A percentile compares a stretch with the other conserved stretches of the same genome.
These are phyloP conservation scores for Grammomys surdaster DNA, from an alignment of 2,113 vertebrate species.

Conservation along the genomic window DNA sequence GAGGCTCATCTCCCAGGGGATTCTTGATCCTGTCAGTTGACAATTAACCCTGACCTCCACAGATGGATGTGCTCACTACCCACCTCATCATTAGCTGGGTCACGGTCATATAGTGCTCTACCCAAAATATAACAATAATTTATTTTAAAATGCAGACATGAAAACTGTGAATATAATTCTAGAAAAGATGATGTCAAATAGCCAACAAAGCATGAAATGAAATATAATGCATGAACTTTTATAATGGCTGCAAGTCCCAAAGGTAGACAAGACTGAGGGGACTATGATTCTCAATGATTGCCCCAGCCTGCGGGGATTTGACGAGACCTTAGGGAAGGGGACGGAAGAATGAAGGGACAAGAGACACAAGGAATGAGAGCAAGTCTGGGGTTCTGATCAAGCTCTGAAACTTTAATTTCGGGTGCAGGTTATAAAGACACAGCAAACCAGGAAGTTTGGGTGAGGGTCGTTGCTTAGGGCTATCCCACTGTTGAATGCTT, in stretches of 20 bases:
- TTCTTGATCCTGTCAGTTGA: background rate
- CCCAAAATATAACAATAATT: background rate
- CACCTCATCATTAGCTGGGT: background rate
- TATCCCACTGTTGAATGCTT: too few species aligned
- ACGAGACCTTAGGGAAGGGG: too few species aligned
- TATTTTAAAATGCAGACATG: background rate
- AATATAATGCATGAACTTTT: background rate
- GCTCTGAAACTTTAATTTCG: too few species aligned
- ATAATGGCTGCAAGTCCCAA: background rate
- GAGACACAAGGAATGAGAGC: too few species aligned
- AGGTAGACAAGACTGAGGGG: background rate
- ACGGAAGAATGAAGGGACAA: too few species aligned
- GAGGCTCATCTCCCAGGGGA: background rate
- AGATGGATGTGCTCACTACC: background rate
- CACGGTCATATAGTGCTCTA: too few species aligned
- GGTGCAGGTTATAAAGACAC: too few species aligned
- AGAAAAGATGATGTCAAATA: background rate
- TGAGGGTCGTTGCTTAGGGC: too few species aligned
- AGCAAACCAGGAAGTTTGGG: too few species aligned
- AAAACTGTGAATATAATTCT: constrained; percentile 7
- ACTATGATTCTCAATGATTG: background rate
- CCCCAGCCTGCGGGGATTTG: too few species aligned
- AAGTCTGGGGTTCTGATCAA: too few species aligned
- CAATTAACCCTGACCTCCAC: background rate
- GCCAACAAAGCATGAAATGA: background rate